A percentile compares a stretch with the other conserved stretches of the same genome.
phyloP scores from a whole-genome alignment of 1,140 invertebrate genomes.

The Rhynchophorus ferrugineus region DNA sequence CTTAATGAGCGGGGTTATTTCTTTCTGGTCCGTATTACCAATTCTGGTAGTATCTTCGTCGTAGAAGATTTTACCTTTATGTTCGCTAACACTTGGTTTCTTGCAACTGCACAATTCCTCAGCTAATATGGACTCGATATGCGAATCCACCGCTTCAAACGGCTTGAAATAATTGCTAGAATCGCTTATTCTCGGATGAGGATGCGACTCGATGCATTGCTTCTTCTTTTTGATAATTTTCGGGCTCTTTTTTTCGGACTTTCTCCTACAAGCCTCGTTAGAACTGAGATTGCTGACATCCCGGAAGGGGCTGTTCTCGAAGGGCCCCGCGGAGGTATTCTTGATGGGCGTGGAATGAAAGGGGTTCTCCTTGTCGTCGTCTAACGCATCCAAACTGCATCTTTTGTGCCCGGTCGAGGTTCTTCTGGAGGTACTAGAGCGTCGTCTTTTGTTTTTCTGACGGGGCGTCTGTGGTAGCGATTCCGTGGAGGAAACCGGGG shows the following conservation, averaged over 20 bases:
- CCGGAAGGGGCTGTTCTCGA: slow-evolving; percentile 27
- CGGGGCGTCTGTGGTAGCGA: slow-evolving; percentile 18
- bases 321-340: slow-evolving; percentile 24
- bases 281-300: slow-evolving; percentile 40
- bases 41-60: no score
- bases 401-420: slow-evolving; percentile 23
- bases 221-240: slow-evolving; percentile 34
- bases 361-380: slow-evolving; percentile 37
- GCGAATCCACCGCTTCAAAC: slow-evolving; percentile 35
- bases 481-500: slow-evolving; percentile 14
- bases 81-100: slow-evolving; percentile 4
- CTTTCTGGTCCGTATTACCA: slow-evolving; percentile 9
- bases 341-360: slow-evolving; percentile 40
- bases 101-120: slow-evolving; percentile 26
- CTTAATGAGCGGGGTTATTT: slow-evolving; percentile 24
- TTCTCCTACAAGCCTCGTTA: slow-evolving; percentile 1
- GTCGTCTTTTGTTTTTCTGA: slow-evolving; percentile 28
- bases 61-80: no score
- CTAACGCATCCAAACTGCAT: slow-evolving; percentile 24
- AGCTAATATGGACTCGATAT: slow-evolving; percentile 30
- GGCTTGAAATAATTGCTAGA: slow-evolving; percentile 32
- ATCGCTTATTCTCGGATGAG: slow-evolving; percentile 15
- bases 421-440: slow-evolving; percentile 20
- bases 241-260: slow-evolving; percentile 1
- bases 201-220: slow-evolving; percentile 24